Conservation (phyloP, 1,140 invertebrate species). For the Sycobia sp. region DNA sequence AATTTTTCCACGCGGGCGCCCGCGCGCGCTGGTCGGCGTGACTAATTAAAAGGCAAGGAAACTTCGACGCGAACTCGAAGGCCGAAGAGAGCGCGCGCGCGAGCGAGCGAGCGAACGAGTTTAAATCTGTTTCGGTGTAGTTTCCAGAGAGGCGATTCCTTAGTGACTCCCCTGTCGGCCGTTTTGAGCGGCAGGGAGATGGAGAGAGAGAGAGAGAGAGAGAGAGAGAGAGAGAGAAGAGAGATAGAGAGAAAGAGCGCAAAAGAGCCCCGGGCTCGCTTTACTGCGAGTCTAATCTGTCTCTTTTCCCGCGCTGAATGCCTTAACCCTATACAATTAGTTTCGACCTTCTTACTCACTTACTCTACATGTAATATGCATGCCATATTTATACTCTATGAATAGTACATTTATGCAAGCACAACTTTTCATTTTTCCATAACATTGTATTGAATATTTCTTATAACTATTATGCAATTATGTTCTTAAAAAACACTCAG, state of each 20-base stretch:
- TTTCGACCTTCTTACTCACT: slow-evolving; percentile 42
- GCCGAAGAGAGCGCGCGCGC: no score
- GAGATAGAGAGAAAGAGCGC: no score
- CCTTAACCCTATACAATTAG: slow-evolving; percentile 51
- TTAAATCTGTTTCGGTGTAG: slow-evolving; percentile 62
- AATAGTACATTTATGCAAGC: no score
- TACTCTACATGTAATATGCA: no score
- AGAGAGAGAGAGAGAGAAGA: no score
- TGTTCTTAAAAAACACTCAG: no score
- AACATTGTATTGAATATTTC: no score
- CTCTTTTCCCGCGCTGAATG: slow-evolving; percentile 46
- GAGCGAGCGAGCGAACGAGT: no score
- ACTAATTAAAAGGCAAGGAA: slow-evolving; percentile 61
- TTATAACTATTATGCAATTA: no score
- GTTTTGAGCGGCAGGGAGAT: slow-evolving; percentile 57
- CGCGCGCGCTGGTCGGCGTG: slow-evolving; percentile 26
- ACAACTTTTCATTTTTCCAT: no score
- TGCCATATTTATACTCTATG: no score
- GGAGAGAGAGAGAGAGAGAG: no score
- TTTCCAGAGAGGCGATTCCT: slow-evolving; percentile 53
- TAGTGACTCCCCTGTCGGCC: slow-evolving; percentile 60
- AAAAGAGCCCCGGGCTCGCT: slow-evolving; percentile 52
- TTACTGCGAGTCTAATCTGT: slow-evolving; percentile 59
- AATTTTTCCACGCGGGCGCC: slow-evolving; percentile 1
- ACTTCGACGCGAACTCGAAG: slow-evolving; percentile 50